These are phyloP conservation scores for Spea hammondii DNA, from an alignment of 2,797 vertebrate genomes.

Conservation along the genomic window DNA sequence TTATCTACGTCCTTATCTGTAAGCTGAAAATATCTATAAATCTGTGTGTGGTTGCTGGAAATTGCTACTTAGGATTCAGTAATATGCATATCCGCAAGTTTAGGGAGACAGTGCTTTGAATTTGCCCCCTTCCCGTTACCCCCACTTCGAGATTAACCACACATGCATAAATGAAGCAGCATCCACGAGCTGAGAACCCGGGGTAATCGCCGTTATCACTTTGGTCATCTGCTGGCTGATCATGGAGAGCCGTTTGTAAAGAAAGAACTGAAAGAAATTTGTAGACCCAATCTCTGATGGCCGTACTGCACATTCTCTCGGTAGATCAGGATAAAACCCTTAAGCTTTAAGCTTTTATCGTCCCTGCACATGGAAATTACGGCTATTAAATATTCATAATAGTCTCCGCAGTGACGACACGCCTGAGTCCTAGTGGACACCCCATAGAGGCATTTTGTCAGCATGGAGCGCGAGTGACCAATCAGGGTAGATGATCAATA, in stretches of 20 bases:
- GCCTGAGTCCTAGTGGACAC: constrained; percentile 45
- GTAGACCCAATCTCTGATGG: constrained; percentile 28
- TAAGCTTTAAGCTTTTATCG: constrained; percentile 43
- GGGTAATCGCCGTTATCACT: constrained; percentile 36
- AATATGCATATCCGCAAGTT: constrained; percentile 77
- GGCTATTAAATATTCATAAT: constrained; percentile 52
- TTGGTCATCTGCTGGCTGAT: constrained; percentile 23
- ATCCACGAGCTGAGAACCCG: constrained; percentile 52
- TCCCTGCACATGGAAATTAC: constrained; percentile 28
- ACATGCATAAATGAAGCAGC: constrained; percentile 61
- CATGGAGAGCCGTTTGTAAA: constrained; percentile 14
- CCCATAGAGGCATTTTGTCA: constrained; percentile 30
- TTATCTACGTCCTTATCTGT: constrained; percentile 63
- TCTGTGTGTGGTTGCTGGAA: constrained; percentile 77
- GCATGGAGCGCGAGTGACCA: too few species aligned
- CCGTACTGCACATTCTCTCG: constrained; percentile 31
- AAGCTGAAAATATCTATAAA: constrained; percentile 77
- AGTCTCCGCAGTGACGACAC: constrained; percentile 47
- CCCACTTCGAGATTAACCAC: too few species aligned
- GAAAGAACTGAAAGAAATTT: constrained; percentile 36
- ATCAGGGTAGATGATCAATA: too few species aligned
- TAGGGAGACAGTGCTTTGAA: constrained; percentile 49
- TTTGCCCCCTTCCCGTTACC: too few species aligned
- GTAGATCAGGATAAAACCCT: constrained; percentile 40
- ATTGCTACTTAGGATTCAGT: constrained; percentile 74